These are phyloP conservation scores for Pseudobourletiella spinata DNA, from an alignment of 1,140 invertebrate species.

Conservation along the genomic window DNA sequence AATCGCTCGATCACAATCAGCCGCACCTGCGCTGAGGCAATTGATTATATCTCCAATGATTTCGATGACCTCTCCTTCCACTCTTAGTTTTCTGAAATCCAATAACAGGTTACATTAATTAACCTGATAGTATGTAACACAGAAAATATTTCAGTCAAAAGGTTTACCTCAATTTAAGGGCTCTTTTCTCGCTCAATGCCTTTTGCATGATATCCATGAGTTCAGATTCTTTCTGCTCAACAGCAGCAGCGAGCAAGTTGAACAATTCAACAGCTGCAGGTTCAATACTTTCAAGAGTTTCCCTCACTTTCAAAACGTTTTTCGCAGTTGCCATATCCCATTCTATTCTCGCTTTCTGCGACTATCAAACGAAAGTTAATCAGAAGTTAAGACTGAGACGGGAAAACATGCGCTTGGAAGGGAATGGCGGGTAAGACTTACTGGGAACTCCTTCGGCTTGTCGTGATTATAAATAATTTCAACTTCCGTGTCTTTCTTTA, in stretches of 20 bases:
- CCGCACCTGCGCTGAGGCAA: conserved; percentile 52
- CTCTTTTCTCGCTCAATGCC: conserved; percentile 5
- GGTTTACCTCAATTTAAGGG: not conserved
- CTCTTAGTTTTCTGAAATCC: conserved; percentile 52
- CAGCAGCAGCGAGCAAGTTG: conserved; percentile 46
- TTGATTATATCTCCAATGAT: conserved; percentile 64
- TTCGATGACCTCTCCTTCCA: conserved; percentile 60
- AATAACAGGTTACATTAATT: no score
- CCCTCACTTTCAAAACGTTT: conserved; percentile 51
- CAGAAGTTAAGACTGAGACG: not conserved
- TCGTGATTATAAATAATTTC: conserved; percentile 10
- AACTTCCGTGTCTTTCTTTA: conserved; percentile 3
- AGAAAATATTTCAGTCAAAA: not conserved
- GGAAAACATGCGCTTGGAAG: not conserved
- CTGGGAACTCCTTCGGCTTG: conserved; percentile 1
- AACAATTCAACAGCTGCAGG: conserved; percentile 50
- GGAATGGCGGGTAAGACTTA: not conserved
- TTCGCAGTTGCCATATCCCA: conserved; percentile 52
- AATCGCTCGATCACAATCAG: conserved; percentile 49
- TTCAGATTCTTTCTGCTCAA: conserved; percentile 44
- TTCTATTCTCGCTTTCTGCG: conserved; percentile 45
- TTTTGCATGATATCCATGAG: conserved; percentile 37
- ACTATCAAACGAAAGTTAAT: conserved; percentile 35
- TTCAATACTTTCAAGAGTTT: conserved; percentile 44
- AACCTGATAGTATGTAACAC: no score